Base-by-base conservation (phyloP, 2,113 vertebrate species). In the Epinephelus moara region DNA sequence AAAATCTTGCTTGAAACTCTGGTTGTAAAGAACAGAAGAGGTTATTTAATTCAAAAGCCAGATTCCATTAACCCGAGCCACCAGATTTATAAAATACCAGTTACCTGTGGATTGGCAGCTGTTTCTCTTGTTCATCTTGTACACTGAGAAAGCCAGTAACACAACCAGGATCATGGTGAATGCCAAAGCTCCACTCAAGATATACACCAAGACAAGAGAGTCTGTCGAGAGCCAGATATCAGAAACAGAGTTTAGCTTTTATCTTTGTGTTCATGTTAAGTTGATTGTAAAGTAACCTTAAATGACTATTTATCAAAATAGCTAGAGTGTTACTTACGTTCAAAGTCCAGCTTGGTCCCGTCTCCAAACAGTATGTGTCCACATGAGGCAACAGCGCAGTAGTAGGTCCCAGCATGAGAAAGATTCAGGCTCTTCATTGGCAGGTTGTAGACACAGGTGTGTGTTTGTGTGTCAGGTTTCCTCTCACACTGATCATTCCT, bases 381-480 rank as follows among this genome's bases (percentile, higher is more conserved):
- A 45, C 42, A 45, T 45, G 42, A 45, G 2, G 42, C 42, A 45
- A 45, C 42, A 45, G 11, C 42, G 12, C 42, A 45, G 42, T 45
- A 45, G 42, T 55, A n/a, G 42, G 42, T 45, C 42, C 19, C 53
- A 55, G 40, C 57, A 64, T 83, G 62, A 80, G 72, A 61, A 3
- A 8, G 17, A 69, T 55, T 8, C 63, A 87, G 53, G 12, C 19
- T 78, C 17, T 47, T 68, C 40, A 82, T 49, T 2, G 67, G 23
- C 23, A 91, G 18, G 9, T 61, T 78, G 70, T 82, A 92, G 56
- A 84, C 18, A 68, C 92, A 93, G 0, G 68, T 91, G 25, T 19
- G 74, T 52, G 64, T 90, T 45, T 74, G 83, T 17, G 0, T 11
- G 49, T 70, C 11, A 12, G 9, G 8, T 9, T 45, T 67, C 0